A percentile compares a stretch with the other conserved stretches of the same genome.
phyloP scores from a whole-genome alignment of 2,113 vertebrate species.

The Pangasianodon gigas region DNA sequence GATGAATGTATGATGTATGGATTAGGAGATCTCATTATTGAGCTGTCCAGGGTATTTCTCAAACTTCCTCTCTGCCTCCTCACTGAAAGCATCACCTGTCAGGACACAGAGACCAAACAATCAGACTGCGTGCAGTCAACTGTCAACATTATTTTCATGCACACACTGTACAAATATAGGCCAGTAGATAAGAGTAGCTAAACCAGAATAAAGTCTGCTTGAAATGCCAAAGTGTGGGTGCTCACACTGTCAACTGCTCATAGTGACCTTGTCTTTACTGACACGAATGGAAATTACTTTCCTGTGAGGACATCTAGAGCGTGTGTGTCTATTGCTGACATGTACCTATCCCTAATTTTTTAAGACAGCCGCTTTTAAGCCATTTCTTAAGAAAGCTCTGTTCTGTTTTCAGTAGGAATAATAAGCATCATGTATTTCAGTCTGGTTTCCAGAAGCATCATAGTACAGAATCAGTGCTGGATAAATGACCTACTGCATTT shows the following conservation, averaged over 20 bases:
- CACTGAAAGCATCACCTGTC: slow-evolving; percentile 90
- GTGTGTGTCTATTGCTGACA: no score
- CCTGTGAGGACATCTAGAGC: no score
- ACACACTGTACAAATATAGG: background rate
- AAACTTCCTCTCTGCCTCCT: slow-evolving; percentile 89
- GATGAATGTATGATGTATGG: background rate
- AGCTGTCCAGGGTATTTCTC: slow-evolving; percentile 94
- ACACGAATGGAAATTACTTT: background rate
- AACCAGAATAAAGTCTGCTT: background rate
- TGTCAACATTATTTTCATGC: background rate
- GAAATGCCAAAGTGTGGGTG: no score
- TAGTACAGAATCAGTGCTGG: no score
- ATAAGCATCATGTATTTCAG: no score
- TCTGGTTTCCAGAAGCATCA: no score
- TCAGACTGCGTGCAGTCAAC: background rate
- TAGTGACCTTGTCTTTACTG: background rate
- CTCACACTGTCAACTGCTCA: background rate
- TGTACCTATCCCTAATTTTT: no score
- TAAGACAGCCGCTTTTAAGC: no score
- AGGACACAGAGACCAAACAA: background rate
- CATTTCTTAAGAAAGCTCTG: background rate
- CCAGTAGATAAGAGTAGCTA: background rate
- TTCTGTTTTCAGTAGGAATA: no score
- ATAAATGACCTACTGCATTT: no score
- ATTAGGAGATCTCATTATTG: slow-evolving; percentile 90